Evolutionary conservation across 2,797 vertebrate species (phyloP).

Genomic region (Hypotaenidia philippensis): DNA sequence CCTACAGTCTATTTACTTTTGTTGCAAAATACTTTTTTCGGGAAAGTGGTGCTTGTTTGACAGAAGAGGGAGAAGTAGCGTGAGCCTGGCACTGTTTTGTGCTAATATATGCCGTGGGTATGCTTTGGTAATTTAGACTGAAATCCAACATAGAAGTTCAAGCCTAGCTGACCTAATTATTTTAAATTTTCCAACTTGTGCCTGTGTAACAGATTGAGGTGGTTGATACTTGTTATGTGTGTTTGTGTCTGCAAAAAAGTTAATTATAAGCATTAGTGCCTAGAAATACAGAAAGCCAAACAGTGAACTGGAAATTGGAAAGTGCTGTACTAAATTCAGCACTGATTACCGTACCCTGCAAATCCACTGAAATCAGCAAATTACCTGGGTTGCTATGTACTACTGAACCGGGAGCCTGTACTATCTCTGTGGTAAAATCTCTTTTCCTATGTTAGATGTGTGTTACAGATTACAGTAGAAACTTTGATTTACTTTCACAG

Average conservation of each 20-base stretch:
- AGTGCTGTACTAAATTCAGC: neutral
- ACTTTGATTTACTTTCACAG: neutral
- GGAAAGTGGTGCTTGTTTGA: neutral
- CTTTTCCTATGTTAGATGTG: neutral
- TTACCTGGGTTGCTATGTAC: neutral
- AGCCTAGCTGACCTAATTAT: neutral
- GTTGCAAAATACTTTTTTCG: neutral
- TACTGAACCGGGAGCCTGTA: neutral
- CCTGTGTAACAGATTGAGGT: neutral
- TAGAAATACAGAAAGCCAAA: neutral
- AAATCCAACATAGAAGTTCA: neutral
- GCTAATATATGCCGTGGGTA: fast-evolving
- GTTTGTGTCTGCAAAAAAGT: neutral
- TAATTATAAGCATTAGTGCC: neutral
- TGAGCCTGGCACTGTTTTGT: neutral
- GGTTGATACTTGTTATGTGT: neutral
- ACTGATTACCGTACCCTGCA: neutral
- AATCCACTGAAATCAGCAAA: neutral
- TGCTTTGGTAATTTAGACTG: neutral
- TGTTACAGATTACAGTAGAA: neutral
- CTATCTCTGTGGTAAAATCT: neutral
- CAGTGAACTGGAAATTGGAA: neutral
- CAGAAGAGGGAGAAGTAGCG: neutral
- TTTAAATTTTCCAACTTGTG: neutral
- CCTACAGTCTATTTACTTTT: neutral